Conservation (phyloP, 2,797 vertebrate species). For the Lepus townsendii region DNA sequence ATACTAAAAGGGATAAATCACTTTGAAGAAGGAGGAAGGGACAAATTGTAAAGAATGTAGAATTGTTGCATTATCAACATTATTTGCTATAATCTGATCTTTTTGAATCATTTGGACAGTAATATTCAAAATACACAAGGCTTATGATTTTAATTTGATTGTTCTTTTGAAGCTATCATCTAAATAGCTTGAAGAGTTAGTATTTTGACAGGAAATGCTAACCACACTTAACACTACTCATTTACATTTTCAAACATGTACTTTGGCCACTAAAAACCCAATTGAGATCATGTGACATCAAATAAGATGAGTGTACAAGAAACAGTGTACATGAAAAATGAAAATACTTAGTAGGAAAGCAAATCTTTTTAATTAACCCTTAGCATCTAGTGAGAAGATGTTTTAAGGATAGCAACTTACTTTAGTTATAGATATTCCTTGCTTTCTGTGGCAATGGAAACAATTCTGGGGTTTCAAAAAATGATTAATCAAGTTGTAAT, state of each 20-base stretch:
- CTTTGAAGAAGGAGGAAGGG: not conserved
- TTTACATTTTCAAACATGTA: conserved; percentile 45
- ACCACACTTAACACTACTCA: conserved; percentile 19
- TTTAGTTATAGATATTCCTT: conserved; percentile 23
- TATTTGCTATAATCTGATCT: not conserved
- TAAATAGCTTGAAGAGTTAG: not conserved
- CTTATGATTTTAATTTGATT: not conserved
- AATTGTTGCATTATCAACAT: not conserved
- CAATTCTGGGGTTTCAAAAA: not conserved
- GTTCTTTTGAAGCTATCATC: conserved; percentile 7
- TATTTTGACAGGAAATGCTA: conserved; percentile 1
- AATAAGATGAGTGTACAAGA: conserved; percentile 64
- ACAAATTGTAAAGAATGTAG: not conserved
- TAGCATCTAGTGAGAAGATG: conserved; percentile 28
- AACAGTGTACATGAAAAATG: conserved; percentile 25
- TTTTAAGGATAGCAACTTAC: not conserved
- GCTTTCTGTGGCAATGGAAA: conserved; percentile 4
- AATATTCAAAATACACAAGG: conserved; percentile 22
- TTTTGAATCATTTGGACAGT: not conserved
- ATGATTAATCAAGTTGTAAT: not conserved
- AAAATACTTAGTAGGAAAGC: conserved; percentile 69
- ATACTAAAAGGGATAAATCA: too few species aligned
- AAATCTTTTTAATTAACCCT: conserved; percentile 54
- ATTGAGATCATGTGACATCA: conserved; percentile 67
- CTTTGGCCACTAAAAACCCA: conserved; percentile 66